Conservation (phyloP, 2,797 vertebrate genomes). For the Typhlichthys eigenmanni region DNA sequence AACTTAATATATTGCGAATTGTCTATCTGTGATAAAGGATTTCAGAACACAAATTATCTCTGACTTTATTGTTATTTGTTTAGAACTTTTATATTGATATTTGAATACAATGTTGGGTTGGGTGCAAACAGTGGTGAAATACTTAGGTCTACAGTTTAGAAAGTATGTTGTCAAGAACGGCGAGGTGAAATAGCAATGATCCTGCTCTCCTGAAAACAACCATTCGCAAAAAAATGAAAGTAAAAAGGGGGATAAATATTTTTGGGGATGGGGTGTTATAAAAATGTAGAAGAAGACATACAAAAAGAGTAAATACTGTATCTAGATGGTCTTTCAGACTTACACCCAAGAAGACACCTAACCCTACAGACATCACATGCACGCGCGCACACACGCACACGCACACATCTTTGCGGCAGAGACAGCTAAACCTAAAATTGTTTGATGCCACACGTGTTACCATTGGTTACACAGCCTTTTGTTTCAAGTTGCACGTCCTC, state of each 20-base stretch:
- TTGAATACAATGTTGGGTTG: too few species aligned
- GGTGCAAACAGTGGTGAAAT: too few species aligned
- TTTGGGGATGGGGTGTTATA: slow-evolving; percentile 20
- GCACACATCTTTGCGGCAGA: slow-evolving; percentile 31
- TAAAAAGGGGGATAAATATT: neutral
- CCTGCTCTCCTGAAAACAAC: too few species aligned
- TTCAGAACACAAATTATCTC: too few species aligned
- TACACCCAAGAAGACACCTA: slow-evolving; percentile 29
- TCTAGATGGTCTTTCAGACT: slow-evolving; percentile 35
- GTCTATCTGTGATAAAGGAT: neutral
- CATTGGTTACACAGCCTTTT: slow-evolving; percentile 53
- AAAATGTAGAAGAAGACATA: slow-evolving; percentile 11
- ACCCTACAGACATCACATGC: slow-evolving; percentile 16
- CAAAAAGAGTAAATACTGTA: slow-evolving; percentile 27
- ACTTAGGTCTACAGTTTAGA: too few species aligned
- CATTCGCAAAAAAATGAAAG: too few species aligned
- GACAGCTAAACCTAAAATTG: slow-evolving; percentile 50
- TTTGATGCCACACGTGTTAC: slow-evolving; percentile 66
- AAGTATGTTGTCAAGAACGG: too few species aligned
- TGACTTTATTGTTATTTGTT: too few species aligned
- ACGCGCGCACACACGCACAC: slow-evolving; percentile 20
- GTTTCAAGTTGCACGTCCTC: slow-evolving; percentile 16
- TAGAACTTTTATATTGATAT: too few species aligned
- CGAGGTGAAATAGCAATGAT: too few species aligned
- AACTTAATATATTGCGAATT: neutral